These are phyloP conservation scores for Sebastes itinus DNA, from an alignment of 2,797 vertebrate genomes.

Conservation along the genomic window DNA sequence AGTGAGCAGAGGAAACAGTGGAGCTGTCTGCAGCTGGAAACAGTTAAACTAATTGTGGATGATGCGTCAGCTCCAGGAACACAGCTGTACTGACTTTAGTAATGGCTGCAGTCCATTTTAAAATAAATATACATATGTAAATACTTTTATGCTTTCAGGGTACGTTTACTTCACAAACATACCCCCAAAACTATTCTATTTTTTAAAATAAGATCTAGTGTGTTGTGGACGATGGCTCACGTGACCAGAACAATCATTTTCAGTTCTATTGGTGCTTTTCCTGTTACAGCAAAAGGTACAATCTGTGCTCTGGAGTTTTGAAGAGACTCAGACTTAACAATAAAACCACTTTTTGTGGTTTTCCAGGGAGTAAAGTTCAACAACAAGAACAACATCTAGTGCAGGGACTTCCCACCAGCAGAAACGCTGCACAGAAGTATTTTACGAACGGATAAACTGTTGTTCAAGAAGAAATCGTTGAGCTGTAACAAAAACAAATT, in stretches of 20 bases:
- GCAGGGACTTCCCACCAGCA: too few relatives aligned
- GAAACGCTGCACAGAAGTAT: too few relatives aligned
- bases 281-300: neutral
- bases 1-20: neutral
- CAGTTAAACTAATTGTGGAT: neutral
- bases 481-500: too few relatives aligned
- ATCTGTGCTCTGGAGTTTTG: neutral
- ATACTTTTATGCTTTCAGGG: neutral
- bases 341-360: neutral
- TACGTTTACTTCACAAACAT: neutral
- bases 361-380: neutral
- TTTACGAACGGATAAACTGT: too few relatives aligned
- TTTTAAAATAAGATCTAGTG: too few relatives aligned
- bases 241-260: neutral
- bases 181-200: too few relatives aligned
- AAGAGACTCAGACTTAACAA: fast-evolving
- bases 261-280: too few relatives aligned
- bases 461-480: too few relatives aligned
- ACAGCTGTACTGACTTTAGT: neutral
- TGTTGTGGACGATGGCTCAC: neutral
- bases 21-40: neutral
- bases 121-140: neutral
- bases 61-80: neutral
- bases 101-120: neutral
- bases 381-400: too few relatives aligned